A percentile compares a stretch with the other conserved stretches of the same genome.
These are phyloP conservation scores for Drosophila prosaltans DNA, from an alignment of 1,140 invertebrate species.

Conservation along the genomic window DNA sequence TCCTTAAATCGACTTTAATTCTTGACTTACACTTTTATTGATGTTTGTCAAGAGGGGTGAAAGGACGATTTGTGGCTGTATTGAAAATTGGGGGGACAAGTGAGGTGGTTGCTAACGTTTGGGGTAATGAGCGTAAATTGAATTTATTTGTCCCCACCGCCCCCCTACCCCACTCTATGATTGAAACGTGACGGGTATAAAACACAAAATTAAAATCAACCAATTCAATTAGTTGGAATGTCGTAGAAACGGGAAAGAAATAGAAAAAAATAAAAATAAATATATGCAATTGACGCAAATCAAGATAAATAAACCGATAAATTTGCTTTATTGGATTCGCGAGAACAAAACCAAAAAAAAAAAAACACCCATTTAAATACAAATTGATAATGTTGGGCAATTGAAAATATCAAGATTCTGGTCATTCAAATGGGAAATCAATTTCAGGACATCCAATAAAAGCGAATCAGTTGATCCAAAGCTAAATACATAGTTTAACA, in stretches of 20 bases:
- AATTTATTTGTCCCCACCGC: slow-evolving; percentile 24
- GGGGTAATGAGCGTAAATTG: slow-evolving; percentile 48
- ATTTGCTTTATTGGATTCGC: slow-evolving; percentile 8
- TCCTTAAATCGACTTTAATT: slow-evolving; percentile 5
- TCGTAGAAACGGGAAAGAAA: too few relatives aligned
- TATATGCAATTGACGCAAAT: not conserved
- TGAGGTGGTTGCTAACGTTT: not conserved
- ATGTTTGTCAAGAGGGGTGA: not conserved
- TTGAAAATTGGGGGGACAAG: not conserved
- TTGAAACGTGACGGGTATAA: slow-evolving; percentile 40
- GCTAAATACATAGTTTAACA: too few relatives aligned
- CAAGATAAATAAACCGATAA: slow-evolving; percentile 20
- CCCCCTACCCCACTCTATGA: not conserved
- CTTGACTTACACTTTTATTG: slow-evolving; percentile 32
- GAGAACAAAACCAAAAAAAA: slow-evolving; percentile 10
- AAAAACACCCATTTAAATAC: not conserved
- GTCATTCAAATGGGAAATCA: too few relatives aligned
- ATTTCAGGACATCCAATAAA: too few relatives aligned
- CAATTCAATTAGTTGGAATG: slow-evolving; percentile 44
- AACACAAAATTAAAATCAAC: slow-evolving; percentile 54
- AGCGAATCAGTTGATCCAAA: too few relatives aligned
- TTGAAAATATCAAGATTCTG: too few relatives aligned
- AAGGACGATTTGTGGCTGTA: slow-evolving; percentile 6
- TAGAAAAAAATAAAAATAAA: not conserved
- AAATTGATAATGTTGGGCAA: not conserved